These are phyloP conservation scores for Callospermophilus lateralis DNA, from an alignment of 2,113 vertebrate species.

Conservation along the genomic window DNA sequence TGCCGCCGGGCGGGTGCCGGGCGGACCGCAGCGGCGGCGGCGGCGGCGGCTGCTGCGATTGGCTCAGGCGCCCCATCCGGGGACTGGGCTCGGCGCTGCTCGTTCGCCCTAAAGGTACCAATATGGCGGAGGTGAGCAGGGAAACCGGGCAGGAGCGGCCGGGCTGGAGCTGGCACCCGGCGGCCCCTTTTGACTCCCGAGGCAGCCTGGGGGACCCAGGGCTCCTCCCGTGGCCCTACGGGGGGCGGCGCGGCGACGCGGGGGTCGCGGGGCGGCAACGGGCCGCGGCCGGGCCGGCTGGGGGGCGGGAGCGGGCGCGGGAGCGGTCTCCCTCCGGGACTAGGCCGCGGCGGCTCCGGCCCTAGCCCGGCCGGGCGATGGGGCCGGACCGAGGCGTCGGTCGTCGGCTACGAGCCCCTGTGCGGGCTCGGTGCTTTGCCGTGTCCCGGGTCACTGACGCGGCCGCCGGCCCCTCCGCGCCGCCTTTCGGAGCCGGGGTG, in stretches of 20 bases:
- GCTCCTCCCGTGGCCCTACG: background rate
- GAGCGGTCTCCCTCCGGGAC: conserved; percentile 87
- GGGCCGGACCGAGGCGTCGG: conserved; percentile 9
- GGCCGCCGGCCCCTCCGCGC: conserved; percentile 56
- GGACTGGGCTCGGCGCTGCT: conserved; percentile 92
- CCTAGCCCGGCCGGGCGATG: conserved; percentile 37
- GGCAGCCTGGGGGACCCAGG: background rate
- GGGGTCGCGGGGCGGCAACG: conserved; percentile 44
- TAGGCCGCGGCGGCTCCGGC: conserved; percentile 90
- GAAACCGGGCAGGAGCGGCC: conserved; percentile 91
- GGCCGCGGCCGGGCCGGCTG: conserved; percentile 54
- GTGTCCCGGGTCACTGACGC: conserved; percentile 51
- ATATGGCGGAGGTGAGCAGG: conserved; percentile 99
- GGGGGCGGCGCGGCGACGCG: background rate
- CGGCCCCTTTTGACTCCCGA: background rate
- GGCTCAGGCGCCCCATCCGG: conserved; percentile 94
- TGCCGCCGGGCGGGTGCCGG: conserved; percentile 72
- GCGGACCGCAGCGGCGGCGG: conserved; percentile 69
- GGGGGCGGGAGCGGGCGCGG: conserved; percentile 79
- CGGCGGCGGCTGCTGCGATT: conserved; percentile 87
- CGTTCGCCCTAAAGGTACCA: conserved; percentile 96
- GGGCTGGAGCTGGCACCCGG: conserved; percentile 56
- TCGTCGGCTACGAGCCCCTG: conserved; percentile 30
- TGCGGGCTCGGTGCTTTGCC: background rate
- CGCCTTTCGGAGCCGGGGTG: conserved; percentile 57